These are phyloP conservation scores for Cichlasoma orientale DNA, from an alignment of 2,797 vertebrate genomes.

Conservation along the genomic window DNA sequence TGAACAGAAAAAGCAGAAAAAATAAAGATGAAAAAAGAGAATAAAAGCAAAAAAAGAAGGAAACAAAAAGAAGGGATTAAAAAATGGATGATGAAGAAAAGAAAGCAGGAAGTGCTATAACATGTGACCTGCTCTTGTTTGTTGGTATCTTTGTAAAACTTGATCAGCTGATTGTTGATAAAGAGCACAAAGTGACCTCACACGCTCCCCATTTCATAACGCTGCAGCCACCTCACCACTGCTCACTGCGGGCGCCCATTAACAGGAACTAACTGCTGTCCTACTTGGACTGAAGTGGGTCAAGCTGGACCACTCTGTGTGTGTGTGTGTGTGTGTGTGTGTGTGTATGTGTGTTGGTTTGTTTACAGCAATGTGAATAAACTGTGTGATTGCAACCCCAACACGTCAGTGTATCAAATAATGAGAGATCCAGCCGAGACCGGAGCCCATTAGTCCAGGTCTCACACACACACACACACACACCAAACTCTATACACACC, in stretches of 20 bases:
- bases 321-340: background rate
- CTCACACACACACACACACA: background rate
- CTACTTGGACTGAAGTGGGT: constrained; percentile 48
- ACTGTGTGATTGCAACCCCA: too few species aligned
- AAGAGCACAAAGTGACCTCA: constrained; percentile 9
- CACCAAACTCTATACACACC: background rate
- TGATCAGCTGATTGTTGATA: background rate
- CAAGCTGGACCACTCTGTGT: constrained; percentile 20
- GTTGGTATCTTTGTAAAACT: background rate
- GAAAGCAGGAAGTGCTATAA: background rate
- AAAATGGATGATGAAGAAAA: too few species aligned
- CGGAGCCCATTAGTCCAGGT: too few species aligned
- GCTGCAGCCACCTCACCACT: background rate
- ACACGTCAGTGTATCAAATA: too few species aligned
- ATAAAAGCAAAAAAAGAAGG: too few species aligned
- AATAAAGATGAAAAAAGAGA: too few species aligned
- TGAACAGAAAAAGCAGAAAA: too few species aligned
- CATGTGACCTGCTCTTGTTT: background rate
- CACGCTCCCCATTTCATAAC: constrained; percentile 14
- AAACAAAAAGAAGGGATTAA: too few species aligned
- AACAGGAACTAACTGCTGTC: constrained; percentile 15
- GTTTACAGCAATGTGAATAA: too few species aligned
- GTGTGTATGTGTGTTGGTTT: background rate
- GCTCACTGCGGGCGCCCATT: constrained; percentile 13
- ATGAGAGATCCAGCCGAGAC: too few species aligned